These are phyloP conservation scores for Drosophila mayaguana DNA, from an alignment of 2,888 invertebrate species.

Conservation along the genomic window DNA sequence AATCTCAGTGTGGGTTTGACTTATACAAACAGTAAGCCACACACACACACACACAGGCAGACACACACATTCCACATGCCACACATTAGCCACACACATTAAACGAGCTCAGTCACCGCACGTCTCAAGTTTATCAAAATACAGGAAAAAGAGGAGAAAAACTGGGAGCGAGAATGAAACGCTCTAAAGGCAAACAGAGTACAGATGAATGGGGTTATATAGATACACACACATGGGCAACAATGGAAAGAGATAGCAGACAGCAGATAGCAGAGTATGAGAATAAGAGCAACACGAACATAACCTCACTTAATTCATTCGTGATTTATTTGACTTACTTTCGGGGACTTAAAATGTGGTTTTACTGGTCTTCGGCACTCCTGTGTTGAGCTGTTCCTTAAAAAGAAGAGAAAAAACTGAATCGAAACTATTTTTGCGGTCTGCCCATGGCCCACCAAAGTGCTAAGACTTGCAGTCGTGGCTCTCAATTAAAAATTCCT, in stretches of 20 bases:
- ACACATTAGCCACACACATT: conserved; percentile 39
- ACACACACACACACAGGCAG: conserved; percentile 36
- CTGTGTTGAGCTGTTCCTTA: conserved; percentile 11
- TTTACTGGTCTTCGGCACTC: conserved; percentile 40
- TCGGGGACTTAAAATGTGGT: conserved; percentile 73
- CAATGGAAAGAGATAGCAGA: conserved; percentile 20
- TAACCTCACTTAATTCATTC: conserved; percentile 80
- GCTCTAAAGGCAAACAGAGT: conserved; percentile 20
- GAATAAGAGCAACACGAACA: conserved; percentile 23
- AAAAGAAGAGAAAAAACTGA: conserved; percentile 18
- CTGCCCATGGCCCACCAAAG: conserved; percentile 25
- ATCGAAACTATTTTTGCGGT: conserved; percentile 74
- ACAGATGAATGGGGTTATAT: conserved; percentile 19
- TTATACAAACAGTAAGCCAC: conserved; percentile 63
- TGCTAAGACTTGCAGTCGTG: conserved; percentile 60
- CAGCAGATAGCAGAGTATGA: conserved; percentile 35
- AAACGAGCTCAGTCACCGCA: conserved; percentile 56
- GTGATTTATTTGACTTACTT: conserved; percentile 80
- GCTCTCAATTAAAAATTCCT: conserved; percentile 76
- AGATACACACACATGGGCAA: conserved; percentile 13
- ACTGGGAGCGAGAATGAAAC: conserved; percentile 39
- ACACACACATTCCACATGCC: conserved; percentile 29
- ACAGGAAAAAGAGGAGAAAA: conserved; percentile 19
- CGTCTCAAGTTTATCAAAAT: conserved; percentile 80
- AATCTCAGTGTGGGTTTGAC: conserved; percentile 60